Evolutionary conservation across 2,797 vertebrate genomes (phyloP), one percentile per base, ranked within the genome.

Genomic region (Antennarius maculatus): DNA sequence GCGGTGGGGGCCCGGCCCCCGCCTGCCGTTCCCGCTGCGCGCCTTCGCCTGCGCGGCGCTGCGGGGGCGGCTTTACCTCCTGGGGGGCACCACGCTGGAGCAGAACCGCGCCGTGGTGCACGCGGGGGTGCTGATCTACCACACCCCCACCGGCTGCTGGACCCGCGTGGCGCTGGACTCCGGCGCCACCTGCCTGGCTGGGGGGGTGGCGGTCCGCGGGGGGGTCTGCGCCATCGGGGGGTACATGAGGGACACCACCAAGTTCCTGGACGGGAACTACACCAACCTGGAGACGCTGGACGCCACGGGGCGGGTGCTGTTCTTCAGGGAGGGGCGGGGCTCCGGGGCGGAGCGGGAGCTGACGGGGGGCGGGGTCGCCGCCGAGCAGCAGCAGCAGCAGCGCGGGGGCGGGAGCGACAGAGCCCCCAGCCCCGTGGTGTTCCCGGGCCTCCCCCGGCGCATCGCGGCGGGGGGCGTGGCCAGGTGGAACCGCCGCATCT

Each of bases 211-310:
- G 0, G 92, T 95, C 61, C 91, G 92, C 11, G 93, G 94, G 0
- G 94, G 94, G 1, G 90, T 95, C 6, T 95, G 94, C 1, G 93
- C 95, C 2, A 91, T 95, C 0, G 95, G 94, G 0, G 94, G 94
- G 2, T 95, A 95, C 83, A 88, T 93, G 89, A 90, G 93, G 50
- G 94, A 95, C 0, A 92, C 91, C 3, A 93, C 92, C n/a, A 93
- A 93, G 67, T 90, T 91, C 57, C 62, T 94, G 45, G 93, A 94
- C 1, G 93, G 92, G 6, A 93, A 92, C 54, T 94, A 93, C 82
- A 94, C 92, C 7, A 92, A 94, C 10, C 79, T 94, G 37, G 93
- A 93, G 65, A 93, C 93, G 1, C 66, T 93, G n/a, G 93, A 93
- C 0, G 94, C 94, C 43, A 95, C 93, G 0, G 91, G 94, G 1